Percentiles rank a stretch among this genome's conserved stretches.
Conservation (phyloP, 2,113 vertebrate genomes). For the Urocitellus parryii region DNA sequence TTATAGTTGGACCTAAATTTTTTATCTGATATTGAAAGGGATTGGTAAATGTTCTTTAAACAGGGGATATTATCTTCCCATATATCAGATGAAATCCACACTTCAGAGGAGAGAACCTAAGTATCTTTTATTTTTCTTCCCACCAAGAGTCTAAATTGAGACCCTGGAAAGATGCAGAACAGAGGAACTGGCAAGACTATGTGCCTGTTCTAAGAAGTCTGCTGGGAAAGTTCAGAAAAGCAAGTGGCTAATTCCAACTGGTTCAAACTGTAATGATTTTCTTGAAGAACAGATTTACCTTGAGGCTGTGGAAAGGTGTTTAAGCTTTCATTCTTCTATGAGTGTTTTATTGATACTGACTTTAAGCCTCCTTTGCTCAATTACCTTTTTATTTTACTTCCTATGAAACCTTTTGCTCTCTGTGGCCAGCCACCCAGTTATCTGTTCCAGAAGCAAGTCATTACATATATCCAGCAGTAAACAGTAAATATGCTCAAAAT, state of each 20-base stretch:
- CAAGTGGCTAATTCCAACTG: neutral
- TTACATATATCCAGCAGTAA: slow-evolving; percentile 36
- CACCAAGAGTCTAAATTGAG: neutral
- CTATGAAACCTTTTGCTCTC: neutral
- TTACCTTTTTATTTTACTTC: slow-evolving; percentile 58
- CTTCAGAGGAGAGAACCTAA: neutral
- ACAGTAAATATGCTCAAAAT: slow-evolving; percentile 5
- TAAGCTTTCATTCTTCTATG: neutral
- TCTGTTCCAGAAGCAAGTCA: neutral
- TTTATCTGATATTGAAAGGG: neutral
- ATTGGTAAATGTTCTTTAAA: neutral
- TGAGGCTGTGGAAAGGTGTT: neutral
- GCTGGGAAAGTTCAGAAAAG: neutral
- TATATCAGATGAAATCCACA: neutral
- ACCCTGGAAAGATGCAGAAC: neutral
- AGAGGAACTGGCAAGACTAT: neutral
- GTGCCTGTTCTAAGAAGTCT: neutral
- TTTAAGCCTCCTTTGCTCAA: slow-evolving; percentile 39
- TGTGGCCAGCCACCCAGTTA: neutral
- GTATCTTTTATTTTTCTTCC: neutral
- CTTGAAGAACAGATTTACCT: neutral
- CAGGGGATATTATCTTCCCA: neutral
- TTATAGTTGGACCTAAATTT: neutral
- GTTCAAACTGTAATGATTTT: neutral
- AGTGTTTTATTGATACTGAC: slow-evolving; percentile 3